A percentile compares a stretch with the other conserved stretches of the same genome.
Evolutionary conservation across 2,888 invertebrate genomes (phyloP).

Genomic region (Limenitis camilla): DNA sequence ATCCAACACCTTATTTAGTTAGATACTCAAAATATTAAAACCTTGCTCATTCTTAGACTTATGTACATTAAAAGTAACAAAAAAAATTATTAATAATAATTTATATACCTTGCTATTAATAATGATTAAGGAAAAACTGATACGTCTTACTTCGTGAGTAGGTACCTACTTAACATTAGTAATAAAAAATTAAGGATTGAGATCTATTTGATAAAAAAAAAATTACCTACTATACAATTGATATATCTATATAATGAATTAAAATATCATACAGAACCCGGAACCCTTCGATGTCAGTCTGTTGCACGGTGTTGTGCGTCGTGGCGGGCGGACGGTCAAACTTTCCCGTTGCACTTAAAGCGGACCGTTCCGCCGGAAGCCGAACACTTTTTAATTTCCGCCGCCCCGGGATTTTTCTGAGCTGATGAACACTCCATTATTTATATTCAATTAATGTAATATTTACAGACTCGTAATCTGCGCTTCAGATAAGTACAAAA

Average conservation of each 20-base stretch:
- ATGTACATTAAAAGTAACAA: too few species aligned
- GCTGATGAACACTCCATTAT: slow-evolving; percentile 66
- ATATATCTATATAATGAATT: not conserved
- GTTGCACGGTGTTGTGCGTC: slow-evolving; percentile 5
- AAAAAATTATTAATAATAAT: too few species aligned
- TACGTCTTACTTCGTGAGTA: too few species aligned
- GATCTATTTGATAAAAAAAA: not conserved
- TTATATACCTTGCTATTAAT: too few species aligned
- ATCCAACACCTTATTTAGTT: too few species aligned
- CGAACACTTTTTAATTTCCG: slow-evolving; percentile 72
- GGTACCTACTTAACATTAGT: too few species aligned
- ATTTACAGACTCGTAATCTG: slow-evolving; percentile 47
- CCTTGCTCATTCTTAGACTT: too few species aligned
- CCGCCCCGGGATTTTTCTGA: slow-evolving; percentile 63
- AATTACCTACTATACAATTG: not conserved
- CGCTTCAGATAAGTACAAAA: slow-evolving; percentile 21
- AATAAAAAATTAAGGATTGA: too few species aligned
- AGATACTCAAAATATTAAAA: too few species aligned
- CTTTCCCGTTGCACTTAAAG: slow-evolving; percentile 59
- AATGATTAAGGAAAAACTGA: too few species aligned
- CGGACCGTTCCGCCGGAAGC: slow-evolving; percentile 53
- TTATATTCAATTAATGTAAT: slow-evolving; percentile 70
- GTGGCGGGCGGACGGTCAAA: slow-evolving; percentile 36
- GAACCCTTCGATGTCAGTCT: slow-evolving; percentile 6
- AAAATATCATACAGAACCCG: not conserved